Conservation (phyloP, 2,113 vertebrate species). For the Zeus faber region DNA sequence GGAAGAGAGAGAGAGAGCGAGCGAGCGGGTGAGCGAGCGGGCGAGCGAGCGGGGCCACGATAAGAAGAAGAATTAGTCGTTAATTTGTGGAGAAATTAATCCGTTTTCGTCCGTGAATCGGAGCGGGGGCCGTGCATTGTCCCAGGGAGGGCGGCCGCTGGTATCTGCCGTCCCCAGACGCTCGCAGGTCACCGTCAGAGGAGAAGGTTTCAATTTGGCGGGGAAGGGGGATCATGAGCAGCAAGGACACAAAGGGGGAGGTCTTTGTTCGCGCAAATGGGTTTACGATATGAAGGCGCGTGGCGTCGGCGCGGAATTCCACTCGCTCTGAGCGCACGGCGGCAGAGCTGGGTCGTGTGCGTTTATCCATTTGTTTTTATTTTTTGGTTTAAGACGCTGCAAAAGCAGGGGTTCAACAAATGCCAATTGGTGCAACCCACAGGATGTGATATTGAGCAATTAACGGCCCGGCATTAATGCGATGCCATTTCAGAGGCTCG, state of each 20-base stretch:
- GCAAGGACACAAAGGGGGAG: constrained; percentile 43
- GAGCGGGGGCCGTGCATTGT: constrained; percentile 59
- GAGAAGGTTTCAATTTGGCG: constrained; percentile 69
- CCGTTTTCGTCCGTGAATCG: constrained; percentile 62
- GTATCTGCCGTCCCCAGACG: constrained; percentile 73
- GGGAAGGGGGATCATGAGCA: constrained; percentile 55
- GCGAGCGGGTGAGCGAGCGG: constrained; percentile 19
- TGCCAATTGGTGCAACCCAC: constrained; percentile 56
- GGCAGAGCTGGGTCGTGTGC: too few species aligned
- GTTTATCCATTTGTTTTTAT: too few species aligned
- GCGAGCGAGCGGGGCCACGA: constrained; percentile 53
- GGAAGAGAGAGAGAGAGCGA: constrained; percentile 10
- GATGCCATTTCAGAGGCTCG: constrained; percentile 71
- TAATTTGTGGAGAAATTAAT: constrained; percentile 74
- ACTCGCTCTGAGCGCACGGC: too few species aligned
- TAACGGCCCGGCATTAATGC: constrained; percentile 71
- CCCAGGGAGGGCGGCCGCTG: constrained; percentile 38
- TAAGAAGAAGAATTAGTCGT: constrained; percentile 73
- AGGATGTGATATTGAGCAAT: constrained; percentile 68
- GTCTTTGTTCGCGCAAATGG: constrained; percentile 51
- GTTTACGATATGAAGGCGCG: too few species aligned
- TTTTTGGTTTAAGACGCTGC: too few species aligned
- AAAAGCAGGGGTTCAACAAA: constrained; percentile 44
- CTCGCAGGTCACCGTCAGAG: constrained; percentile 67
- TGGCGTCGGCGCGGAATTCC: too few species aligned